Evolutionary conservation across 2,888 invertebrate species (phyloP), one percentile per base, ranked within the genome.

Genomic region (Selenia dentaria): DNA sequence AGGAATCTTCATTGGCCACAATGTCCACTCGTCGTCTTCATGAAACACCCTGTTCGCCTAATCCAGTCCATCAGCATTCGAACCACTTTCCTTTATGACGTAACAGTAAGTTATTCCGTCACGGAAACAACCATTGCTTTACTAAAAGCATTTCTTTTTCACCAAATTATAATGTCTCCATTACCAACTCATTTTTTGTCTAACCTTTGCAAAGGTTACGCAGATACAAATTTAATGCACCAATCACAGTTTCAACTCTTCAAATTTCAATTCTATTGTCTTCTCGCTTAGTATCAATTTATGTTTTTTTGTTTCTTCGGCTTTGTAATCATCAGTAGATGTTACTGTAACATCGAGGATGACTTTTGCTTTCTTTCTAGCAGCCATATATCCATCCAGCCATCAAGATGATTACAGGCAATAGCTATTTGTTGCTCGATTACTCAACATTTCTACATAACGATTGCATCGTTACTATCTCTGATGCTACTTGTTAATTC

Each of bases 161-260:
- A 57, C 42, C 60, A 57, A 65, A 66, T 62, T 57, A 56, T 61
- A 65, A 60, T 56, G 48, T 51, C 54, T 56, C 53, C 51, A 62
- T 63, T 62, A 62, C 61, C 57, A 55, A 59, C 56, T 62, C 47
- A 63, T 64, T 74, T 70, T 63, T 63, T 67, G 50, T 48, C 62
- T 73, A 73, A 78, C 78, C 79, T 78, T 66, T 70, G 39, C 51
- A 77, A 72, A 79, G 79, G 78, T 79, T 72, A 77, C 51, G 43
- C 54, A 54, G 22, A 57, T 53, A 52, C 65, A 62, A 65, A 55
- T 62, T 48, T 44, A 45, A 59, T 24, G 55, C 57, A 53, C 57
- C 42, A 36, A 40, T 36, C 54, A 47, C 48, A 12, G 24, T 47
- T 54, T 50, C 13, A 34, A 14, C 6, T 13, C 5, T 5, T 8